Base-by-base conservation (phyloP, 2,113 vertebrate species). In the Hoplias malabaricus region DNA sequence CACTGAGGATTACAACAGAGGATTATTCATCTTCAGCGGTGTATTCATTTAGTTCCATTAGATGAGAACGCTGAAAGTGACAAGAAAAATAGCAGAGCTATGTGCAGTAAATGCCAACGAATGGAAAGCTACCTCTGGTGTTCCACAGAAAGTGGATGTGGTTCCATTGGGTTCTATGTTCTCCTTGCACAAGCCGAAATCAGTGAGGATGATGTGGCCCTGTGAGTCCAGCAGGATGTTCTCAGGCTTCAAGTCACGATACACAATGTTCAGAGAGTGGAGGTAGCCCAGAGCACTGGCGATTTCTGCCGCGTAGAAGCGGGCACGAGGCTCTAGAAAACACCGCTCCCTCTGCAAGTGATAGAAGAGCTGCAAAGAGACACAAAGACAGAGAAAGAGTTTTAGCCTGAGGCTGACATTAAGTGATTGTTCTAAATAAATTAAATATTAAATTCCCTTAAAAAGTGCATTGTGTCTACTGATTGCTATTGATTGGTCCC, bases 171-270 rank as follows among this genome's bases (percentile, higher is more conserved):
- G 95, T 80, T 99, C 97, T 1, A 99, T 99, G 88, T 99, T 98
- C 90, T 99, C 98, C 83, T 99, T 99, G 93, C 98, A 99, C 74
- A 99, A 95, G 50, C 98, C 98, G 2, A 99, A 99, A 86, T 99
- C 98, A 7, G 98, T 99, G 69, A 99, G 92, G 69, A 98, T 94
- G 77, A 99, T 98, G 89, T 99, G 98, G 6, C 97, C 98, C 86
- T 99, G 96, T 0, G 95, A 97, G 85, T 99, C 98, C 2, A 99
- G 93, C 79, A 99, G 90, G 87, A 99, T 99, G 86, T 99, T 99
- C 89, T 99, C 97, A 0, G 97, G 98, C 84, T 99, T 99, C 91
- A 99, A 88, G 91, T 99, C 98, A 88, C 98, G 92, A 90, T 99
- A 99, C 67, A 99, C 98, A 0, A 99, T 99, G 89, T 98, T 98